Percentiles rank a stretch among this genome's conserved stretches.
phyloP scores from a whole-genome alignment of 2,113 vertebrate species.

The Cyrtonyx montezumae region DNA sequence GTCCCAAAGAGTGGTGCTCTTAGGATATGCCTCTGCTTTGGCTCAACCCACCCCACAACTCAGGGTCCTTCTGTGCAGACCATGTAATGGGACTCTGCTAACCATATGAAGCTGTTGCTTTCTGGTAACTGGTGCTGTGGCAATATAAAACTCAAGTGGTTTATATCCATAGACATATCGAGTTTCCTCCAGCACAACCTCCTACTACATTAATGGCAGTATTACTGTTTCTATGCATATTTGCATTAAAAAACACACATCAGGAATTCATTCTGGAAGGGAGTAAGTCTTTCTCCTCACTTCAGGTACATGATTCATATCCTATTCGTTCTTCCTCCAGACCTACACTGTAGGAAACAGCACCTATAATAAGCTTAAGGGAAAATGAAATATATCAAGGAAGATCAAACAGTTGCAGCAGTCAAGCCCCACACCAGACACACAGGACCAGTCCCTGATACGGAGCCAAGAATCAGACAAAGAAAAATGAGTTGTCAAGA shows the following conservation, averaged over 20 bases:
- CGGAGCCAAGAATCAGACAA: conserved; percentile 66
- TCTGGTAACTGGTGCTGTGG: neutral
- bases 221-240: neutral
- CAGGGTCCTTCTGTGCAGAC: neutral
- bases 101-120: neutral
- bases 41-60: accelerated
- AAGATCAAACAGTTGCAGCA: conserved; percentile 54
- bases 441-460: conserved; percentile 34
- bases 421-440: conserved; percentile 15
- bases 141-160: neutral
- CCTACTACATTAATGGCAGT: neutral
- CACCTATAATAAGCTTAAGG: neutral
- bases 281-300: neutral
- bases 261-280: neutral
- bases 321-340: neutral
- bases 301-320: neutral
- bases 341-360: neutral
- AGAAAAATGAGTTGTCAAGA: conserved; percentile 72
- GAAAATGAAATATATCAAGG: conserved; percentile 43
- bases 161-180: neutral
- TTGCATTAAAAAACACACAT: neutral
- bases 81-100: neutral
- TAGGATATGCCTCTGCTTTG: neutral
- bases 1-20: neutral
- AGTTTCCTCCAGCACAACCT: neutral